Base-by-base conservation (phyloP, 1,140 invertebrate species). In the Hypothenemus hampei region DNA sequence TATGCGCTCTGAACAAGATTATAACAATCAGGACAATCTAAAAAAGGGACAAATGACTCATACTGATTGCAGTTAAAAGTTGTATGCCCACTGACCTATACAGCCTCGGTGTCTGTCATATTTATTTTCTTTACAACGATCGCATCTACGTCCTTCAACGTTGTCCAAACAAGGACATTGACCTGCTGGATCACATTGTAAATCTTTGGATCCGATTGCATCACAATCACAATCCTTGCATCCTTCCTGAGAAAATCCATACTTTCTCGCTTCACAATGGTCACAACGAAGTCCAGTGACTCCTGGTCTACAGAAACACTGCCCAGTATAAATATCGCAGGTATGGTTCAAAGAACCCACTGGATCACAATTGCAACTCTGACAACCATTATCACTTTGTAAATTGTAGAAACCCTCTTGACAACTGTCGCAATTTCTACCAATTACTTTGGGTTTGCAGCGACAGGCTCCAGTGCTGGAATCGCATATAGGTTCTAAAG, bases 61-160 rank as follows among this genome's bases (percentile, higher is more conserved):
- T 31, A 31, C 8, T 11, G 26, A 31, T 2, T 31, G 10, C 16
- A 6, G 6, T 37, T 3, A 37, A 37, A 8, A 43, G 1, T 4
- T n/a, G n/a, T n/a, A n/a, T n/a, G n/a, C n/a, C 10, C 0, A 35
- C 26, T 19, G 39, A 54, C 52, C 43, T 8, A 57, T 22, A 20
- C 92, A 95, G 10, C 89, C 90, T 23, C 81, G 80, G 61, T 91
- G 85, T 21, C 90, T 77, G 67, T 92, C 85, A 63, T 85, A 85
- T 68, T 92, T 95, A 68, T 97, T 96, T 66, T 95, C 91, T 71
- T 92, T 92, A 69, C 93, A 97, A 20, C 88, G 81, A 66, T 97
- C 89, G 68, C 93, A 97, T n/a, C 81, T 78, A 49, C 86, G 71
- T 7, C 93, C 93, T 72, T 94, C 92, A 1, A 96, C 92, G 68